These are phyloP conservation scores for Danio jaintianensis DNA, from an alignment of 2,797 vertebrate genomes.

Conservation along the genomic window DNA sequence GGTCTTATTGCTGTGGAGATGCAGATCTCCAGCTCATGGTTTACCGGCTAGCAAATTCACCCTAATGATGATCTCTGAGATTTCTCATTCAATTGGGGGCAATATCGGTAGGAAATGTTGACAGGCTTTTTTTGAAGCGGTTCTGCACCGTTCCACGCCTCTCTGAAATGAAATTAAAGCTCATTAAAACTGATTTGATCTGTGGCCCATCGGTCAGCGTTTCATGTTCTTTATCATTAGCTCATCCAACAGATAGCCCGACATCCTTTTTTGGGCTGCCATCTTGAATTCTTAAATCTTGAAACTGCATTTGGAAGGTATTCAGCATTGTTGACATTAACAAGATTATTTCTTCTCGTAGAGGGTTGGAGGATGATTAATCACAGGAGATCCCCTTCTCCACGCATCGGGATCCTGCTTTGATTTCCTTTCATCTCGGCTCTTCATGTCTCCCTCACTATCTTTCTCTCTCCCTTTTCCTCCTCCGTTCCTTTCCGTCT, in stretches of 20 bases:
- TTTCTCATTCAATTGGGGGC: conserved; percentile 6
- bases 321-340: conserved; percentile 31
- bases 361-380: conserved; percentile 23
- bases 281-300: conserved; percentile 14
- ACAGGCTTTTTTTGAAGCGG: conserved; percentile 29
- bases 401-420: conserved; percentile 12
- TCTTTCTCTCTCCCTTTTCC: conserved; percentile 31
- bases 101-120: conserved; percentile 42
- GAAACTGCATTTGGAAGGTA: conserved; percentile 3
- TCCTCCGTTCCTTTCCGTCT: conserved; percentile 10
- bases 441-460: conserved; percentile 9
- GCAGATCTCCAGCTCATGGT: conserved; percentile 15
- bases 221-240: conserved; percentile 35
- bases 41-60: conserved; percentile 17
- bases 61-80: conserved; percentile 14
- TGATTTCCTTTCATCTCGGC: conserved; percentile 25
- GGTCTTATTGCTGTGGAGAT: conserved; percentile 22
- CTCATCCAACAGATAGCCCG: background rate
- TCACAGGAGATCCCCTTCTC: conserved; percentile 34
- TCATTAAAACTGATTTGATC: conserved; percentile 58
- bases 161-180: conserved; percentile 52
- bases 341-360: conserved; percentile 27
- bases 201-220: conserved; percentile 18
- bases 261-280: conserved; percentile 40
- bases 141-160: background rate